Percentiles rank a stretch among this genome's conserved stretches.
Evolutionary conservation across 2,113 vertebrate genomes (phyloP).

Genomic region (Mugil cephalus): DNA sequence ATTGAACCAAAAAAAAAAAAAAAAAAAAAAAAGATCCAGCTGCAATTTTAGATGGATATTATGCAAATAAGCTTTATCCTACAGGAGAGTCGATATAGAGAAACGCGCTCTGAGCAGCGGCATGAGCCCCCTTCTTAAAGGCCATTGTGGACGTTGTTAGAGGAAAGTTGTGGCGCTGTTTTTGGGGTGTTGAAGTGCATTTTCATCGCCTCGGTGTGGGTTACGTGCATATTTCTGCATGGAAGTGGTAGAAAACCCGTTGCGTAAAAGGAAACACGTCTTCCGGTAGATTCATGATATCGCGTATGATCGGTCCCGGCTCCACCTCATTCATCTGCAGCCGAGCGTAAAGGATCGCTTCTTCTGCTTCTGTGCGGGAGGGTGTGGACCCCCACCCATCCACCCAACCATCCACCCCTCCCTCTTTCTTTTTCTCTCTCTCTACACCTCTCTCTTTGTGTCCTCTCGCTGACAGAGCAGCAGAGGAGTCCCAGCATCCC

Average conservation of each 20-base stretch:
- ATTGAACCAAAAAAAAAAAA: background rate
- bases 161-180: background rate
- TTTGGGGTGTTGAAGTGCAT: background rate
- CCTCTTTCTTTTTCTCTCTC: background rate
- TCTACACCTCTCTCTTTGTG: background rate
- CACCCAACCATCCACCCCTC: background rate
- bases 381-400: background rate
- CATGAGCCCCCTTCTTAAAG: background rate
- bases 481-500: conserved; percentile 22
- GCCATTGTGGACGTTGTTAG: background rate
- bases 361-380: conserved; percentile 17
- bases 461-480: conserved; percentile 10
- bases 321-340: conserved; percentile 31
- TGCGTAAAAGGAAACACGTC: background rate
- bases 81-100: background rate
- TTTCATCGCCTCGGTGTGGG: background rate
- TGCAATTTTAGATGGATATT: conserved; percentile 24
- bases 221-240: background rate
- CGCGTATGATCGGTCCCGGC: background rate
- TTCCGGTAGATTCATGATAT: background rate
- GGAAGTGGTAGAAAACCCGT: too few species aligned
- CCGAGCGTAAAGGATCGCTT: conserved; percentile 20
- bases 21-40: conserved; percentile 5
- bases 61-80: conserved; percentile 24
- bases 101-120: background rate